phyloP scores from a whole-genome alignment of 1,140 invertebrate species.

The Harlomillsia oculata region DNA sequence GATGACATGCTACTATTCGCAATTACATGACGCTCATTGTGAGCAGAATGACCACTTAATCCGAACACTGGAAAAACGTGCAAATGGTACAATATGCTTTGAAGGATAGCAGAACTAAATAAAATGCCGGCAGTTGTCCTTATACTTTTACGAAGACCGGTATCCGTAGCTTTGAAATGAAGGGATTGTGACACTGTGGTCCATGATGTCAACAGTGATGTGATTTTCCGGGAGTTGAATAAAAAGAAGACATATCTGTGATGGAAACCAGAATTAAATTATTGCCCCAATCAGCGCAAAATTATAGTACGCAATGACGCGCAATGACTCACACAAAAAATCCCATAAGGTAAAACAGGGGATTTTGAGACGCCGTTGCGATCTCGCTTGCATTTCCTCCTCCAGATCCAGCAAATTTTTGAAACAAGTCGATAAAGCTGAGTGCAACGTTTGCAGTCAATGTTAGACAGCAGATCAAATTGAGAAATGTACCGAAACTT shows the following conservation, averaged over 20 bases:
- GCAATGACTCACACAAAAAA: neutral
- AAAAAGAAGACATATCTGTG: conserved; percentile 10
- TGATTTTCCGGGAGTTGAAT: neutral
- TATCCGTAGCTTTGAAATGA: neutral
- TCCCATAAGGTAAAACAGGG: conserved; percentile 4
- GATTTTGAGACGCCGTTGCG: neutral
- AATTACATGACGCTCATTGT: no score
- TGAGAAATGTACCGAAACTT: neutral
- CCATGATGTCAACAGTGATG: conserved; percentile 1
- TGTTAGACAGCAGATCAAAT: neutral
- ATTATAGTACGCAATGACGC: neutral
- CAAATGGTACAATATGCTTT: conserved; percentile 1
- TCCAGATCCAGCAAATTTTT: conserved; percentile 1
- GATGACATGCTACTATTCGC: no score
- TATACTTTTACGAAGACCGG: neutral
- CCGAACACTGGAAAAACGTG: neutral
- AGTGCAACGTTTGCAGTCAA: neutral
- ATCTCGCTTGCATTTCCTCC: conserved; percentile 14
- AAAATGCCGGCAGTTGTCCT: neutral
- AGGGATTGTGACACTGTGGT: neutral
- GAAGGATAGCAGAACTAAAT: neutral
- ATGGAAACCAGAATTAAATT: neutral
- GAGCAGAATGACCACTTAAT: no score
- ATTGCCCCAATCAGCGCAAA: neutral
- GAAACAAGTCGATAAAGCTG: conserved; percentile 8